Conservation (phyloP, 2,113 vertebrate genomes). For the Dicaeum eximium region DNA sequence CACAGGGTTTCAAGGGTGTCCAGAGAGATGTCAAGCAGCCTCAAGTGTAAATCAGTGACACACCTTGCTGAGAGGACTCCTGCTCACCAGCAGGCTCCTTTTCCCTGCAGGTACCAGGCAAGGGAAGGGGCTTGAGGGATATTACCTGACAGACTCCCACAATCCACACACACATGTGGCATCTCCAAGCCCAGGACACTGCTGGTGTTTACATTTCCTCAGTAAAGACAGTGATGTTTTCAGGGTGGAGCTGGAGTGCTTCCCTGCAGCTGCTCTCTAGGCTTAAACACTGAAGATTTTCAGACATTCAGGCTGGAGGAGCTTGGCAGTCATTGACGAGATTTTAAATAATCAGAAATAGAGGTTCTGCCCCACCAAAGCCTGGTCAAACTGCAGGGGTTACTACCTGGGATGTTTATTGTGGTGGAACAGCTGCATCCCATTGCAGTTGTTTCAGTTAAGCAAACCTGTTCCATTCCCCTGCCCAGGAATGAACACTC, state of each 20-base stretch:
- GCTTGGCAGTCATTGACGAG: neutral
- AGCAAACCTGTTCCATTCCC: neutral
- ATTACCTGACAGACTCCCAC: neutral
- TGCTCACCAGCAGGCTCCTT: neutral
- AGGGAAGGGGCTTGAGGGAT: neutral
- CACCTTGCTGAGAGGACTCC: slow-evolving; percentile 32
- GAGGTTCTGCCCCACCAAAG: neutral
- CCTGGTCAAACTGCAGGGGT: neutral
- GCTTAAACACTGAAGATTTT: slow-evolving; percentile 7
- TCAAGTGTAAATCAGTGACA: slow-evolving; percentile 47
- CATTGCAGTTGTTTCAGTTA: neutral
- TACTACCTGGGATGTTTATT: neutral
- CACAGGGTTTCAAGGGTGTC: slow-evolving; percentile 49
- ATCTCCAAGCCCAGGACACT: neutral
- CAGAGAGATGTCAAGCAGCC: slow-evolving; percentile 48
- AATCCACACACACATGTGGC: neutral
- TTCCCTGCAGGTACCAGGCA: neutral
- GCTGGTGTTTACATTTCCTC: slow-evolving; percentile 40
- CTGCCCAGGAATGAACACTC: neutral
- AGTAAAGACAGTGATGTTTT: slow-evolving; percentile 27
- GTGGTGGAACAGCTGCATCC: neutral
- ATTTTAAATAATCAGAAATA: neutral
- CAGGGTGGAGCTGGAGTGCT: slow-evolving; percentile 28
- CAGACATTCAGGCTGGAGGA: neutral
- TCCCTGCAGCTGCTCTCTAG: slow-evolving; percentile 41